A percentile compares a stretch with the other conserved stretches of the same genome.
Evolutionary conservation across 1,140 invertebrate genomes (phyloP).

Genomic region (Nylanderia fulva): DNA sequence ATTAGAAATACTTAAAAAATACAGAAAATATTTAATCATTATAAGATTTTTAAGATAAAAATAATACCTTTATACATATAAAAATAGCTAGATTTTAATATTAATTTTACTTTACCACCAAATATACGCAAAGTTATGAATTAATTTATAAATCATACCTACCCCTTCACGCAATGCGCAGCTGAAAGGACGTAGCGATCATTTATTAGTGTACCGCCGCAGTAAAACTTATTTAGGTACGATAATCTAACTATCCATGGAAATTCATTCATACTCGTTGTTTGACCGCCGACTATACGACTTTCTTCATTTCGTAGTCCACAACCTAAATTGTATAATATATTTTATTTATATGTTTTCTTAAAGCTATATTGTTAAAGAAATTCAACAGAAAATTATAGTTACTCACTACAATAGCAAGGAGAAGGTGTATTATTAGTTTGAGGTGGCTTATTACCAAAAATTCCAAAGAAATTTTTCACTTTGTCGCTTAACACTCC

Average conservation of each 20-base stretch:
- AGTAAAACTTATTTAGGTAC: constrained; percentile 94
- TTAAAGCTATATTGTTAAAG: background rate
- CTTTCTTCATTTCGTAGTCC: constrained; percentile 92
- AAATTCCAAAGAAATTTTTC: constrained; percentile 82
- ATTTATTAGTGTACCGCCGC: constrained; percentile 93
- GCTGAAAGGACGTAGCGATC: constrained; percentile 93
- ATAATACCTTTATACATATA: background rate
- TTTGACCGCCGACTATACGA: constrained; percentile 92
- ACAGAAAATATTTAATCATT: background rate
- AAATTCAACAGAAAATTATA: background rate
- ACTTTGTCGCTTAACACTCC: constrained; percentile 52
- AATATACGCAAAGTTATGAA: background rate
- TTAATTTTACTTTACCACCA: background rate
- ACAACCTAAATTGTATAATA: constrained; percentile 87
- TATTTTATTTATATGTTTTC: background rate
- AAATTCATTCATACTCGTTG: constrained; percentile 91
- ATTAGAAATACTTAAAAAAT: background rate
- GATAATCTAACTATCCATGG: constrained; percentile 93
- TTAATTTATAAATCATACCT: constrained; percentile 70
- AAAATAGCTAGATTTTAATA: background rate
- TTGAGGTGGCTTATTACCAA: constrained; percentile 80
- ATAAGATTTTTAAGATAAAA: background rate
- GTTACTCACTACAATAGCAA: constrained; percentile 82
- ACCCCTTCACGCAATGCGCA: constrained; percentile 94
- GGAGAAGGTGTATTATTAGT: constrained; percentile 59